Percentiles rank a stretch among this genome's conserved stretches.
phyloP scores from a whole-genome alignment of 30 jellyfish, hydroid and myxozoan species.

The Haliclystus octoradiatus region DNA sequence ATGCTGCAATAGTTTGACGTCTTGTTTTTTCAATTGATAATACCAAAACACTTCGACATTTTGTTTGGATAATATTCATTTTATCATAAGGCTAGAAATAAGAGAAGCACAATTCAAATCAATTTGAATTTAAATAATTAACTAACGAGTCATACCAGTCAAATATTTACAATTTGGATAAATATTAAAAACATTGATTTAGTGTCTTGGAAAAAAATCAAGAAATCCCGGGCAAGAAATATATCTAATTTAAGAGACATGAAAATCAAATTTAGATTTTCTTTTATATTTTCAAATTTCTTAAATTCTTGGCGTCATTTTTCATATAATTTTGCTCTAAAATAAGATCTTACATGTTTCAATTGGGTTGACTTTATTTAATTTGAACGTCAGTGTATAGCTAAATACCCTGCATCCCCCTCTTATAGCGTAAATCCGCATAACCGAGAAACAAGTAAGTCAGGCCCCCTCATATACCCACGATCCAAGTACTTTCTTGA shows the following conservation, averaged over 20 bases:
- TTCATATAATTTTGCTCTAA: too few relatives aligned
- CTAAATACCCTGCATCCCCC: too few relatives aligned
- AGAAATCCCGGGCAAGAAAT: neutral
- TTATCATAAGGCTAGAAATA: conserved; percentile 80
- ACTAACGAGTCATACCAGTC: neutral
- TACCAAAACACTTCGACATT: conserved; percentile 89
- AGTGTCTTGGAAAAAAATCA: neutral
- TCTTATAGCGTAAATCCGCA: too few relatives aligned
- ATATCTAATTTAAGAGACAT: neutral
- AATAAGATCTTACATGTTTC: too few relatives aligned
- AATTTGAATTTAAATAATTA: neutral
- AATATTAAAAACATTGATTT: too few relatives aligned
- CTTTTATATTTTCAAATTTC: neutral
- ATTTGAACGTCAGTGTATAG: too few relatives aligned
- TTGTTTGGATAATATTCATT: conserved; percentile 81
- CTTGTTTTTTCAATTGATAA: conserved; percentile 94
- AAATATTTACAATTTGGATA: too few relatives aligned
- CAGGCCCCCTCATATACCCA: too few relatives aligned
- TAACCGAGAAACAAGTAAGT: too few relatives aligned
- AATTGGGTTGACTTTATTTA: too few relatives aligned
- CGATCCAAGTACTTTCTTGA: too few relatives aligned
- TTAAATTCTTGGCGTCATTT: too few relatives aligned
- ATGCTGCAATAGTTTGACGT: conserved; percentile 88
- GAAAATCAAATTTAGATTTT: neutral
- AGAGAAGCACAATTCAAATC: neutral